Evolutionary conservation across 2,797 vertebrate species (phyloP).

Genomic region (Telmatherina bonti): DNA sequence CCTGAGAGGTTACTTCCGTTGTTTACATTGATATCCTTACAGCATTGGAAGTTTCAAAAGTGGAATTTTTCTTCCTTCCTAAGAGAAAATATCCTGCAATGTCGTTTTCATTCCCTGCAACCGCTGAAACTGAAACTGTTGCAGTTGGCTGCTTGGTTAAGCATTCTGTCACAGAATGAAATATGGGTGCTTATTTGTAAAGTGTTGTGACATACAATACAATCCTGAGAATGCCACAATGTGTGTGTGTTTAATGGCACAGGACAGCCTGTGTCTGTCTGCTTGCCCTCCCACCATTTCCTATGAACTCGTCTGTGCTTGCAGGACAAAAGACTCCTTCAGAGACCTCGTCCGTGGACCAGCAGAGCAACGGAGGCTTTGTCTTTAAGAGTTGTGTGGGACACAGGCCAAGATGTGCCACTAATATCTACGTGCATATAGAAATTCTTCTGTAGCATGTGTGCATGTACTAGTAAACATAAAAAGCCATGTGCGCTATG

Average conservation of each 20-base stretch:
- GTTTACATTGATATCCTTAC: background rate
- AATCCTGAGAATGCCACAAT: slow-evolving; percentile 47
- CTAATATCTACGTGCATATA: background rate
- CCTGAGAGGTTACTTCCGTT: background rate
- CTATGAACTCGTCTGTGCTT: slow-evolving; percentile 64
- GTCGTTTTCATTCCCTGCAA: background rate
- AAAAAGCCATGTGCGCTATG: too few species aligned
- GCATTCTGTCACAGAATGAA: slow-evolving; percentile 57
- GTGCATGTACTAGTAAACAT: too few species aligned
- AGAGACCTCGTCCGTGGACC: slow-evolving; percentile 52
- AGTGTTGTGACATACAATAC: slow-evolving; percentile 72
- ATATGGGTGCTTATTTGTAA: slow-evolving; percentile 68
- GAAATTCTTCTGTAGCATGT: too few species aligned
- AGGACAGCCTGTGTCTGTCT: slow-evolving; percentile 69
- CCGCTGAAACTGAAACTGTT: slow-evolving; percentile 14
- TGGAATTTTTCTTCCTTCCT: background rate
- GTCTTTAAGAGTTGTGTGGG: slow-evolving; percentile 31
- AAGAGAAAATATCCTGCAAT: background rate
- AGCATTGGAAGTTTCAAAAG: background rate
- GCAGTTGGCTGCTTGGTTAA: slow-evolving; percentile 60
- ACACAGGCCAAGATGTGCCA: slow-evolving; percentile 5
- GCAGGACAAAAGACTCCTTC: slow-evolving; percentile 74
- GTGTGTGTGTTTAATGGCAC: slow-evolving; percentile 65
- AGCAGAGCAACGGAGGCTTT: slow-evolving; percentile 47
- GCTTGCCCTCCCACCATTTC: slow-evolving; percentile 71